phyloP scores from a whole-genome alignment of 2,113 vertebrate genomes.

The Actenoides hombroni region DNA sequence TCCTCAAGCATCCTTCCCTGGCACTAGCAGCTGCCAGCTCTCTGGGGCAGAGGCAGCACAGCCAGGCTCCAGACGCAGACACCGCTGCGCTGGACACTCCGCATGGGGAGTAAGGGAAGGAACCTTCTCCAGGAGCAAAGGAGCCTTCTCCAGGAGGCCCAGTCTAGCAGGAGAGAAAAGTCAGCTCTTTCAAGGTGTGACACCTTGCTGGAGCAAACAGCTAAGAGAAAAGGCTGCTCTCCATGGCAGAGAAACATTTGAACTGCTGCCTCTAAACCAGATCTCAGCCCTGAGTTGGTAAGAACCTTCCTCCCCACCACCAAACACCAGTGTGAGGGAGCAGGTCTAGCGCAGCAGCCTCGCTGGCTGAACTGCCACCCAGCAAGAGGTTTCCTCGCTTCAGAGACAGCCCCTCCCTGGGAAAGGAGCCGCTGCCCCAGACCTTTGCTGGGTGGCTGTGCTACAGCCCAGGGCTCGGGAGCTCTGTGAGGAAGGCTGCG shows the following conservation, averaged over 20 bases:
- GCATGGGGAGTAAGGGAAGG: not conserved
- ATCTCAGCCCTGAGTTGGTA: not conserved
- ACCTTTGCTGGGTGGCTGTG: not conserved
- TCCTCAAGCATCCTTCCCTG: not conserved
- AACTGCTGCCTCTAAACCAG: not conserved
- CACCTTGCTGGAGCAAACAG: not conserved
- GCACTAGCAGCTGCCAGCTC: not conserved
- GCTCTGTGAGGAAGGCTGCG: not conserved
- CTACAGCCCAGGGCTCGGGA: not conserved
- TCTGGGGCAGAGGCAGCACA: rapidly evolving
- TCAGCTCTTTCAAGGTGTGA: not conserved
- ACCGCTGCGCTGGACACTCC: not conserved
- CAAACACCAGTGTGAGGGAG: rapidly evolving
- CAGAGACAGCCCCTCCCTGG: not conserved
- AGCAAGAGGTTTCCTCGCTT: not conserved
- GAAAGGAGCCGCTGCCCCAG: not conserved
- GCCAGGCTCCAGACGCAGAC: rapidly evolving
- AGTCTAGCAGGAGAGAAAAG: not conserved
- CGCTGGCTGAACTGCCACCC: not conserved
- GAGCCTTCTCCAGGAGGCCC: not conserved
- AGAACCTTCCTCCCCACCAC: not conserved
- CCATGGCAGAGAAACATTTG: not conserved
- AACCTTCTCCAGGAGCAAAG: not conserved
- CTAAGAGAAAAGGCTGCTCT: not conserved
- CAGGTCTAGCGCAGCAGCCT: not conserved